Percentiles rank a stretch among this genome's conserved stretches.
These are phyloP conservation scores for Lasius fuliginosus DNA, from an alignment of 2,888 invertebrate genomes.

Conservation along the genomic window DNA sequence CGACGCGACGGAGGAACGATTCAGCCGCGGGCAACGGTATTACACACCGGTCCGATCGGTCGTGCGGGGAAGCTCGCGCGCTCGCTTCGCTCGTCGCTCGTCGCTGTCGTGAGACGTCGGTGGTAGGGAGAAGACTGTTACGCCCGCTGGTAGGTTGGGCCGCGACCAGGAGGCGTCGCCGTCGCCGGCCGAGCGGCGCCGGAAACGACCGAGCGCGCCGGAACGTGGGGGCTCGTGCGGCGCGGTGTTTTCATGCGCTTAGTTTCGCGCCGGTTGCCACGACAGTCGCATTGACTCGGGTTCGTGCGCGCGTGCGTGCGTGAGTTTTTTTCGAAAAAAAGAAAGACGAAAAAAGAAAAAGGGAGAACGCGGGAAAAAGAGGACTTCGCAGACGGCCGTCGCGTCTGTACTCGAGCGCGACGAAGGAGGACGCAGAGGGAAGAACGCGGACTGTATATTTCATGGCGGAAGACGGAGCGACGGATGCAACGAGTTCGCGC, in stretches of 20 bases:
- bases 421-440: neutral
- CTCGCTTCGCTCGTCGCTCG: too few species aligned
- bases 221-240: conserved; percentile 81
- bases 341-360: neutral
- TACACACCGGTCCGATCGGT: neutral
- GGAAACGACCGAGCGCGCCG: conserved; percentile 71
- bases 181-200: conserved; percentile 63
- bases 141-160: conserved; percentile 83
- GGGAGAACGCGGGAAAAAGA: conserved; percentile 21
- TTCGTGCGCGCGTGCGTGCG: conserved; percentile 78
- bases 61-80: too few species aligned
- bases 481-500: conserved; percentile 27
- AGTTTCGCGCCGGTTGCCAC: conserved; percentile 86
- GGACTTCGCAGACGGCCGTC: neutral
- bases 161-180: conserved; percentile 62
- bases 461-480: neutral
- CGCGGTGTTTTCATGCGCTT: conserved; percentile 84
- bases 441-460: conserved; percentile 22
- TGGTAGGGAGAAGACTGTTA: conserved; percentile 72
- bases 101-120: conserved; percentile 23
- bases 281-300: conserved; percentile 84
- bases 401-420: conserved; percentile 3
- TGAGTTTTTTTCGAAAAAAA: conserved; percentile 48
- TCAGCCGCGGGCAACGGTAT: conserved; percentile 39
- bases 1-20: conserved; percentile 18